Evolutionary conservation across 37 sponge, comb jelly and placozoan genomes (phyloP).

Genomic region (Tethya wilhelma): DNA sequence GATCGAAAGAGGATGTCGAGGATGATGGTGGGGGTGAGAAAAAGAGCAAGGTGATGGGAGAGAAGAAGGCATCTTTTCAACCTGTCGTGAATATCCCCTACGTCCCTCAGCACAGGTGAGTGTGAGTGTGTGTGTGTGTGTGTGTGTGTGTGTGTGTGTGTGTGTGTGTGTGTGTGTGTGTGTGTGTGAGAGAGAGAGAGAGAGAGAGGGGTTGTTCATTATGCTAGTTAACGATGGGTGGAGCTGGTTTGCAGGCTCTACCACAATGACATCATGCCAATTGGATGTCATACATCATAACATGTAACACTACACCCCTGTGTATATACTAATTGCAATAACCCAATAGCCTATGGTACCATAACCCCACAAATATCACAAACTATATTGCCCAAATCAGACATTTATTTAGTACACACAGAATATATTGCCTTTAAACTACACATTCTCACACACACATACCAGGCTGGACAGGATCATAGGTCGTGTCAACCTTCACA

Average conservation of each 20-base stretch:
- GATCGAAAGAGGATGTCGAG: neutral
- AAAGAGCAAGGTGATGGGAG: slow-evolving; percentile 33
- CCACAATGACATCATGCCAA: too few relatives aligned
- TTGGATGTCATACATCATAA: too few relatives aligned
- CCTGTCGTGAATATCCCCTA: slow-evolving; percentile 87
- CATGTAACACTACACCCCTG: too few relatives aligned
- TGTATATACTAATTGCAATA: too few relatives aligned
- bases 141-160: neutral
- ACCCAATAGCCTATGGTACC: too few relatives aligned
- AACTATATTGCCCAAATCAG: too few relatives aligned
- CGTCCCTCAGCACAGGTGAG: slow-evolving; percentile 84
- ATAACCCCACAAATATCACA: too few relatives aligned
- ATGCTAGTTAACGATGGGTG: neutral
- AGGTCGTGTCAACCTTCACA: slow-evolving; percentile 65
- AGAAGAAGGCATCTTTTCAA: slow-evolving; percentile 33
- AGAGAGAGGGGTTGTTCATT: neutral
- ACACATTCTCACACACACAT: neutral
- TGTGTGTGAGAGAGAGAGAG: neutral
- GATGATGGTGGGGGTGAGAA: neutral
- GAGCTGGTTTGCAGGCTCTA: neutral
- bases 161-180: neutral
- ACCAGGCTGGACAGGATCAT: slow-evolving; percentile 78
- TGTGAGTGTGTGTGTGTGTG: neutral
- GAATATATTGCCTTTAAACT: neutral
- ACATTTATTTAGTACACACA: too few relatives aligned